Conservation (phyloP, 2,888 invertebrate genomes). For the Epinotia bilunana region DNA sequence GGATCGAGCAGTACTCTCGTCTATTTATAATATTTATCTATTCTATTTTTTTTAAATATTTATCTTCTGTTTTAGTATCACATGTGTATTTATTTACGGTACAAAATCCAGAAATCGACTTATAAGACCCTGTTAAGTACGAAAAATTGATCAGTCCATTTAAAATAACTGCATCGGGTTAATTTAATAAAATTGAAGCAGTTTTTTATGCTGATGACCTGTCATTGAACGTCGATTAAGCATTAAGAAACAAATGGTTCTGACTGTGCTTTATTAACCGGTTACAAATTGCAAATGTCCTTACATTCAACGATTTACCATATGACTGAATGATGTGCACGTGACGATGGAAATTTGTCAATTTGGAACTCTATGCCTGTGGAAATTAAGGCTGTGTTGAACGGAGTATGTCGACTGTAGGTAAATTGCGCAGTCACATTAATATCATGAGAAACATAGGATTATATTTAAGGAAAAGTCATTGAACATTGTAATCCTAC, state of each 20-base stretch:
- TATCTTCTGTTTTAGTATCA: no score
- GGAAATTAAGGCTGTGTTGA: background rate
- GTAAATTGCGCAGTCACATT: background rate
- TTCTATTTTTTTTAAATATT: no score
- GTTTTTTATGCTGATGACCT: slow-evolving; percentile 29
- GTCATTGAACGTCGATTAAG: slow-evolving; percentile 21
- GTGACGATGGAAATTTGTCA: background rate
- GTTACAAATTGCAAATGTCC: slow-evolving; percentile 18
- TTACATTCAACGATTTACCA: slow-evolving; percentile 6
- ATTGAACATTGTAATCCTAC: background rate
- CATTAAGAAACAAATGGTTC: slow-evolving; percentile 15
- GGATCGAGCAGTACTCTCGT: no score
- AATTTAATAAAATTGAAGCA: slow-evolving; percentile 25
- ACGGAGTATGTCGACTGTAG: background rate
- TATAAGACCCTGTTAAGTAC: background rate
- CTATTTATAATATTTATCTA: no score
- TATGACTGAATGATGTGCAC: background rate
- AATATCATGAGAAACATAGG: background rate
- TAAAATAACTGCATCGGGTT: slow-evolving; percentile 12
- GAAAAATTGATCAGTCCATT: background rate
- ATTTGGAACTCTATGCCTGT: background rate
- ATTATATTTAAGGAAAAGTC: background rate
- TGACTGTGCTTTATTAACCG: background rate
- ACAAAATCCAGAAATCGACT: background rate
- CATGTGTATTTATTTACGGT: background rate